These are phyloP conservation scores for Acrocephalus kingi DNA, from an alignment of 2,113 vertebrate species.

Conservation along the genomic window DNA sequence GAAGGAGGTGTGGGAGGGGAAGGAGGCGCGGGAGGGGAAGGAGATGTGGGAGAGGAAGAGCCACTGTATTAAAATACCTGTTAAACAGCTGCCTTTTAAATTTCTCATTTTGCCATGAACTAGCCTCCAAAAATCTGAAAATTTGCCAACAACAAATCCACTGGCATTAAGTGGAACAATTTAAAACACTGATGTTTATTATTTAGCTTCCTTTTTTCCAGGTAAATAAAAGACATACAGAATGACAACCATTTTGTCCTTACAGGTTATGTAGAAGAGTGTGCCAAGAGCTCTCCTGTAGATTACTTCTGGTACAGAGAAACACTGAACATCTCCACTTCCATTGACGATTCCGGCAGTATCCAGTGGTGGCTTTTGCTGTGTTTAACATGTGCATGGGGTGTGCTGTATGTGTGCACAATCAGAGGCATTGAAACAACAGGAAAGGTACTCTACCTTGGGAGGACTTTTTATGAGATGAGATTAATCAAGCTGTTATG, in stretches of 20 bases:
- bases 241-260: neutral
- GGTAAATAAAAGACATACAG: neutral
- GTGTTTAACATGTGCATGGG: constrained; percentile 83
- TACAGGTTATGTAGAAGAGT: constrained; percentile 83
- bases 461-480: rapidly evolving
- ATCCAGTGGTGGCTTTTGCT: constrained; percentile 88
- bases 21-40: neutral
- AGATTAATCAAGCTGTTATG: neutral
- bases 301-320: constrained; percentile 97
- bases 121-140: neutral
- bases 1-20: neutral
- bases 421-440: constrained; percentile 91
- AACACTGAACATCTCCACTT: constrained; percentile 82
- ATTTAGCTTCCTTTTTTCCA: neutral
- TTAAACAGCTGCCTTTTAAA: neutral
- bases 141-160: neutral
- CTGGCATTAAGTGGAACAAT: neutral
- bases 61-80: neutral
- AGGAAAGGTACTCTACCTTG: constrained; percentile 82
- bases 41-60: neutral
- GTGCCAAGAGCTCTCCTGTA: constrained; percentile 82
- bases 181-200: neutral
- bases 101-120: neutral
- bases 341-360: constrained; percentile 79
- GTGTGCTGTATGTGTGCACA: constrained; percentile 80